Evolutionary conservation across 2,113 vertebrate genomes (phyloP).

Genomic region (Isurus oxyrinchus): DNA sequence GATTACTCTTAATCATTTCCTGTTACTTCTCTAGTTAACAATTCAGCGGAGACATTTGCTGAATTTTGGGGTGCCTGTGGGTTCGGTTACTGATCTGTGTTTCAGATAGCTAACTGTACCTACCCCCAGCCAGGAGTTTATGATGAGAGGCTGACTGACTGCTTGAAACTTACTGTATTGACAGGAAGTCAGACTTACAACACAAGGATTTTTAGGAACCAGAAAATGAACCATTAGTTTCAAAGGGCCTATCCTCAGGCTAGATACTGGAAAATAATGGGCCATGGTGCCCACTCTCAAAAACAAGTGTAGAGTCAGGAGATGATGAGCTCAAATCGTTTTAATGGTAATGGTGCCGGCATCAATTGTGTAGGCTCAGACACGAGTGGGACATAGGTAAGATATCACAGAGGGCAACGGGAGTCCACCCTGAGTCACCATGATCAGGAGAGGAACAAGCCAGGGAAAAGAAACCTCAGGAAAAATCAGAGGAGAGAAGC

Average conservation of each 20-base stretch:
- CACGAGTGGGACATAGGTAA: background rate
- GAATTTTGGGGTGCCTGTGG: background rate
- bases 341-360: background rate
- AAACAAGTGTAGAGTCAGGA: background rate
- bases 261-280: background rate
- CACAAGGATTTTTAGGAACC: background rate
- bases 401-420: background rate
- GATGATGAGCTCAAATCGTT: background rate
- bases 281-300: background rate
- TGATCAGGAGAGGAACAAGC: background rate
- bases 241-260: background rate
- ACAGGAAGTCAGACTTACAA: background rate
- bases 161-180: background rate
- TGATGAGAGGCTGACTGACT: background rate
- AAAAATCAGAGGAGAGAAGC: background rate
- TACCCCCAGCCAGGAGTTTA: background rate
- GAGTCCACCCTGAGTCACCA: background rate
- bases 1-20: background rate
- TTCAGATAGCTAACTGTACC: background rate
- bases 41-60: background rate
- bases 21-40: background rate
- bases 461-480: background rate
- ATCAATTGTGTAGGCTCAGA: background rate
- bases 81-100: background rate
- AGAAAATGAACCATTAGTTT: background rate